Conservation (phyloP, 2,113 vertebrate genomes). For the Caranx melampygus region DNA sequence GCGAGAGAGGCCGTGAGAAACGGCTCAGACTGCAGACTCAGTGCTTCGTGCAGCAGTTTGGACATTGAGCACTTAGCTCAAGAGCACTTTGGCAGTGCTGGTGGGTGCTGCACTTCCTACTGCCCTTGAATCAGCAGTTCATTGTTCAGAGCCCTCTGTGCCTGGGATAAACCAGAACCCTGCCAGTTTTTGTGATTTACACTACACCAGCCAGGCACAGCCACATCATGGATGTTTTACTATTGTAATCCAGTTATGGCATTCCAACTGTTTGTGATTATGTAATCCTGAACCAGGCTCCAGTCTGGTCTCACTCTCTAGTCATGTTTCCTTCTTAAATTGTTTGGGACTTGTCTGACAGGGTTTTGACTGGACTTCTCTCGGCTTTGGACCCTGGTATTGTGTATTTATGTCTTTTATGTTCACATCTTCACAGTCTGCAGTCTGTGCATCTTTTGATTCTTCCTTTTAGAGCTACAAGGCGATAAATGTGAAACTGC, state of each 20-base stretch:
- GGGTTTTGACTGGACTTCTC: slow-evolving; percentile 14
- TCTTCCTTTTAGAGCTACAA: slow-evolving; percentile 18
- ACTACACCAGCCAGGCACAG: background rate
- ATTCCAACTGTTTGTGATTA: slow-evolving; percentile 22
- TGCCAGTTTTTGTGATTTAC: slow-evolving; percentile 35
- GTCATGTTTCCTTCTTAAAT: slow-evolving; percentile 14
- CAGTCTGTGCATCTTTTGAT: slow-evolving; percentile 20
- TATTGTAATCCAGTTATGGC: slow-evolving; percentile 39
- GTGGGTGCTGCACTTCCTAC: slow-evolving; percentile 25
- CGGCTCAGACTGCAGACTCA: slow-evolving; percentile 20
- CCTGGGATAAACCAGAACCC: slow-evolving; percentile 33
- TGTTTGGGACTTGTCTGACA: slow-evolving; percentile 20
- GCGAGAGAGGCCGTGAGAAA: background rate
- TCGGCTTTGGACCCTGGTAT: slow-evolving; percentile 11
- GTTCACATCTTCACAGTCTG: slow-evolving; percentile 4
- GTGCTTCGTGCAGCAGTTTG: slow-evolving; percentile 12
- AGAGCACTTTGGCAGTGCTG: slow-evolving; percentile 47
- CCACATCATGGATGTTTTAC: slow-evolving; percentile 1
- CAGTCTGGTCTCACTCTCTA: slow-evolving; percentile 2
- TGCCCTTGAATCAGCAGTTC: slow-evolving; percentile 31
- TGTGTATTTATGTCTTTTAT: slow-evolving; percentile 11
- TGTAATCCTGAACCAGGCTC: slow-evolving; percentile 35
- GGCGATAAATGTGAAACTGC: slow-evolving; percentile 26
- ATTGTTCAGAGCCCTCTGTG: slow-evolving; percentile 21
- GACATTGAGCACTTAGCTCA: slow-evolving; percentile 31